Evolutionary conservation across 2,113 vertebrate genomes (phyloP), one percentile per base, ranked within the genome.

Genomic region (Glareola pratincola): DNA sequence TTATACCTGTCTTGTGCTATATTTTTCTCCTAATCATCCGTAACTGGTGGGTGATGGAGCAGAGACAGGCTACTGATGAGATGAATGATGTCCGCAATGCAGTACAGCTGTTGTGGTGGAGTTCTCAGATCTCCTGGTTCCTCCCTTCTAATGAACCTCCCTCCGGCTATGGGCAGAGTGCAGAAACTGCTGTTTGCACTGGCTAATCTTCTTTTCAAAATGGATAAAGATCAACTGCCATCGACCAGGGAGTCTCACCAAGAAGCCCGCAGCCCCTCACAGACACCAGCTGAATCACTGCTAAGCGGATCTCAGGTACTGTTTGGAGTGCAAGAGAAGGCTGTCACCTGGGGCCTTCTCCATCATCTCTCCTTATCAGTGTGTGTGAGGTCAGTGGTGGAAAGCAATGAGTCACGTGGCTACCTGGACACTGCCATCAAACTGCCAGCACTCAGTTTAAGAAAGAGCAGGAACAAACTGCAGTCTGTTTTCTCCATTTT

Each of bases 341-440:
- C 2, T 66, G 13, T 88, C 54, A 73, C 32, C 60, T 29, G 21
- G 2, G 21, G 23, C 12, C 9, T 81, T n/a, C 36, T 74, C 32
- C 41, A 37, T 47, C 41, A 41, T 14, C 32, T 62, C 54, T 59
- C 82, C 57, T 84, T 30, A 76, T 18, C 59, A 43, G 37, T 6
- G 8, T 18, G 47, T 48, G 56, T 14, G 34, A 88, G 41, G 41
- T 47, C 71, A 82, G 0, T 2, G 9, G 63, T 20, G n/a, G 62
- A 50, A 59, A 83, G 34, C 8, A 90, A 62, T 2, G 20, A 76
- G 37, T 14, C 54, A 60, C 0, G 0, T 34, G 60, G 26, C 17
- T 34, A 9, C 1, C 1, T 6, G 59, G 63, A 51, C 36, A 60
- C 13, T 4, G 2, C 47, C 0, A 1, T 36, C 79, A 76, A 80